Base-by-base conservation (phyloP, 2,888 invertebrate species). In the Apocheima hispidaria region DNA sequence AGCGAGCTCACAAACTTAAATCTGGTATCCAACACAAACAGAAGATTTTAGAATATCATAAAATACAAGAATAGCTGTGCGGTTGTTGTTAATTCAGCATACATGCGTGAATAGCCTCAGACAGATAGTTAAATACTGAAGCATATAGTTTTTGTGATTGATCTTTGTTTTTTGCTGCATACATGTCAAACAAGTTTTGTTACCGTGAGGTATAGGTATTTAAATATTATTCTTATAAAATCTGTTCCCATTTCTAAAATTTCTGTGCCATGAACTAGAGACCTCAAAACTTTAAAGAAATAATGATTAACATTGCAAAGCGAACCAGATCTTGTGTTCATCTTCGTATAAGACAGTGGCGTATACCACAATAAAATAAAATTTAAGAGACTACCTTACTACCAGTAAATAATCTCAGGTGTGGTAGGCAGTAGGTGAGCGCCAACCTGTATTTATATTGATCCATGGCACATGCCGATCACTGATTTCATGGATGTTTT, bases 221-320 rank as follows among this genome's bases (percentile, higher is more conserved):
- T 18, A 69, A 60, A 60, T 61, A 68, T 70, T 70, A 69, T 55
- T 52, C 64, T 64, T 65, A 70, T 69, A 55, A 66, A 68, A 63
- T 41, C 60, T 74, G 82, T 77, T 78, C 82, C 79, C 81, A 65
- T 82, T 84, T 79, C 72, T 69, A 68, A 70, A 64, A 66, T 72
- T 82, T 79, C 76, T 81, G 71, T 82, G 82, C 74, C 83, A 74
- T 74, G 83, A 78, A 80, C 82, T 75, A 77, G 67, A 79, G 78
- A 81, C 83, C 86, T 82, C 80, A 68, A 83, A 82, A 83, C 75
- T 78, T 81, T 77, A 73, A 77, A 82, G 82, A 87, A 83, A 83
- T 79, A 77, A 78, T 81, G 78, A 86, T 79, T 77, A 10, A 74
- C 71, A 71, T 75, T 67, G 80, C 77, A 75, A 86, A 85, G 78